phyloP scores from a whole-genome alignment of 2,888 invertebrate genomes.

The Euphydryas editha region DNA sequence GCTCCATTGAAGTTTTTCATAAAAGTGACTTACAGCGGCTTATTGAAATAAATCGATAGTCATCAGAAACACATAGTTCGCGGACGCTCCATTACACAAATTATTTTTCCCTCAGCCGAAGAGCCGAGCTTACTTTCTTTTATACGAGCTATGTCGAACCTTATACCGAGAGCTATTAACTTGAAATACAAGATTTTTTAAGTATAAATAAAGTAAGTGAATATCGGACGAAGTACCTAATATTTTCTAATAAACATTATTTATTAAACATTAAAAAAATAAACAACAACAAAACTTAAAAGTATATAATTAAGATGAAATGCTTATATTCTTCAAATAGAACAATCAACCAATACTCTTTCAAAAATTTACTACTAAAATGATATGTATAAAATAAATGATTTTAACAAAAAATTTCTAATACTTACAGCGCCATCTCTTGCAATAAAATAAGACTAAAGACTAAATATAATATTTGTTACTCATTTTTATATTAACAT shows the following conservation, averaged over 20 bases:
- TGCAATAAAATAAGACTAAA: neutral
- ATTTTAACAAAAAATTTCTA: neutral
- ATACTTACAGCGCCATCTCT: constrained; percentile 2
- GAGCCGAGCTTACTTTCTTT: constrained; percentile 8
- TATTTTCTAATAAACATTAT: too few relatives aligned
- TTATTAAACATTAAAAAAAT: too few relatives aligned
- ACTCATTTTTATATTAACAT: too few relatives aligned
- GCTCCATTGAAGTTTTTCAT: neutral
- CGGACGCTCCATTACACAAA: constrained; percentile 62
- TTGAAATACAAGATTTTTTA: neutral
- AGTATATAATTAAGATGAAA: too few relatives aligned
- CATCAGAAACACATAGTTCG: constrained; percentile 70
- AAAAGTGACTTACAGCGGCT: constrained; percentile 37
- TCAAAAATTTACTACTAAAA: too few relatives aligned
- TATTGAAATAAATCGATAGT: constrained; percentile 73
- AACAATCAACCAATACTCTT: too few relatives aligned
- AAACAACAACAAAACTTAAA: too few relatives aligned
- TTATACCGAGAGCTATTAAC: neutral
- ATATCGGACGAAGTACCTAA: too few relatives aligned
- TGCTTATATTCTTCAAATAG: too few relatives aligned
- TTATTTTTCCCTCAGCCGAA: constrained; percentile 51
- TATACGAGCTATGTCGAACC: neutral
- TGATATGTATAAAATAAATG: too few relatives aligned
- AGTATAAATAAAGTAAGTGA: neutral
- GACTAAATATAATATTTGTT: neutral